Evolutionary conservation across 2,113 vertebrate species (phyloP), one percentile per base, ranked within the genome.

Genomic region (Proteles cristata): DNA sequence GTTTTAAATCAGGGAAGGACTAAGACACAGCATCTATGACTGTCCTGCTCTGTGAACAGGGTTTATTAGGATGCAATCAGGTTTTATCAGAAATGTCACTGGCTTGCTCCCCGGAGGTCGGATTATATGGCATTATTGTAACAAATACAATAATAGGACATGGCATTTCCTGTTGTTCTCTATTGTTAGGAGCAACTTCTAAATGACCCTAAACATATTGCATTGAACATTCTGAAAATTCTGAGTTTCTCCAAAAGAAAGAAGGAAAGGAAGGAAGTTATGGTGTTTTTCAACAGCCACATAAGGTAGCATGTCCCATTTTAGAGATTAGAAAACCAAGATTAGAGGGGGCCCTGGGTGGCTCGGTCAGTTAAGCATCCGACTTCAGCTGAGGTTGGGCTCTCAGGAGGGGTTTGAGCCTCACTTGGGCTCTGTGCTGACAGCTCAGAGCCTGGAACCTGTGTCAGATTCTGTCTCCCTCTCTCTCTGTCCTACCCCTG

Each of bases 41-140:
- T 96, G 71, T 88, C 93, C 86, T 50, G 81, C 55, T 83, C 28
- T 77, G 55, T 33, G 43, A 45, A 79, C 63, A 14, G 48, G 35
- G 83, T 77, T 81, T 83, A 92, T 66, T 39, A 96, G 96, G 77
- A n/a, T 33, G 86, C 26, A 48, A 45, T 63, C 66, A 19, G 33
- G 53, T 85, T 92, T 97, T 28, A 50, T 35, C 43, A 90, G 48
- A 94, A 82, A 31, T 23, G 33, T 15, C 33, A 43, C 19, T 39
- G 35, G 55, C 53, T 68, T 53, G 26, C 28, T 88, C 48, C 25
- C 0, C 2, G 17, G 9, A 33, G 74, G 14, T 28, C 21, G 21
- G 58, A 61, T 61, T 61, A 21, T 61, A 8, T 2, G 21, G 9
- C 23, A 61, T 61, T 23, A 61, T 61, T 61, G 58, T 61, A 3